These are phyloP conservation scores for Linhomoeus sp. DNA, from an alignment of 2,888 invertebrate species.

Conservation along the genomic window DNA sequence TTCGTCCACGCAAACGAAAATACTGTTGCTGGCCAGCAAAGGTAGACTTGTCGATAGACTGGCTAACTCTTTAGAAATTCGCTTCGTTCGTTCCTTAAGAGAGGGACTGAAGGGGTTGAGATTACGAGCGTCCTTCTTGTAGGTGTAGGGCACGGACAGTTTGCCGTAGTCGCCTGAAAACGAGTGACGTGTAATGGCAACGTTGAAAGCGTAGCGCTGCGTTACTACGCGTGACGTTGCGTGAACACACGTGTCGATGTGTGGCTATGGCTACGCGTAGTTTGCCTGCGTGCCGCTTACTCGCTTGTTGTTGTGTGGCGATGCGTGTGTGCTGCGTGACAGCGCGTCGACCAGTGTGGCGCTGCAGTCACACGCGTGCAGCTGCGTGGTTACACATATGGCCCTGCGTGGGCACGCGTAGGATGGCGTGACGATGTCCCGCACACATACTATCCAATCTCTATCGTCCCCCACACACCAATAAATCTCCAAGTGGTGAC, in stretches of 20 bases:
- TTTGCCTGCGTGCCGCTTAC: too few relatives aligned
- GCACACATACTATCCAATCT: too few relatives aligned
- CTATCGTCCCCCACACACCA: too few relatives aligned
- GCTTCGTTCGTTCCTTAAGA: conserved; percentile 17
- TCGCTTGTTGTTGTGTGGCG: neutral
- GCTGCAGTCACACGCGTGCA: too few relatives aligned
- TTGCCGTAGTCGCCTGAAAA: conserved; percentile 14
- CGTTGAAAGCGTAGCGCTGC: conserved; percentile 10
- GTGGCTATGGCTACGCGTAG: too few relatives aligned
- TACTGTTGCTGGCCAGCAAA: conserved; percentile 19
- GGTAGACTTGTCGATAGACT: conserved; percentile 10
- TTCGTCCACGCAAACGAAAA: conserved; percentile 26
- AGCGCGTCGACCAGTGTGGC: neutral
- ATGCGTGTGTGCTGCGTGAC: neutral
- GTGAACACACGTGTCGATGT: neutral
- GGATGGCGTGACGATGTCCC: too few relatives aligned
- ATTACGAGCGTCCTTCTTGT: conserved; percentile 22
- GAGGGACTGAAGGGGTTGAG: conserved; percentile 22
- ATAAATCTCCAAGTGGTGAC: neutral
- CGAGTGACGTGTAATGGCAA: too few relatives aligned
- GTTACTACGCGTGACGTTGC: neutral
- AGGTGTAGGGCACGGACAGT: conserved; percentile 15
- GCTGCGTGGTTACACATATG: too few relatives aligned
- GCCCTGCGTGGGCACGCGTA: too few relatives aligned
- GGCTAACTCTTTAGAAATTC: conserved; percentile 21